phyloP scores from a whole-genome alignment of 2,113 vertebrate genomes.

The Rattus rattus region DNA sequence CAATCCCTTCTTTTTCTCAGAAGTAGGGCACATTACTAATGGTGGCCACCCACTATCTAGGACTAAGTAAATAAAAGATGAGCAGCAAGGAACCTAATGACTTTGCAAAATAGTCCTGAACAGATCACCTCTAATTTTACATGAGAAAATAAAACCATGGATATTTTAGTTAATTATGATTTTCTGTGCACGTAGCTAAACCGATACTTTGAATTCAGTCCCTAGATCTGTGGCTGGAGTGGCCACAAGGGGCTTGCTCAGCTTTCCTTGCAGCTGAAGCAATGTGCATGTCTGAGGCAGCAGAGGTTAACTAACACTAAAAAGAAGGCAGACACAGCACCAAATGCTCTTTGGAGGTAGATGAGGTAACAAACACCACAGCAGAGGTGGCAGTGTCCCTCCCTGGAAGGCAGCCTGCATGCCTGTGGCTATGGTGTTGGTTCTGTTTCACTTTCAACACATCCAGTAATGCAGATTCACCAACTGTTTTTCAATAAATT shows the following conservation, averaged over 20 bases:
- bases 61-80: neutral
- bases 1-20: neutral
- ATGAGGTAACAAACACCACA: neutral
- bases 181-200: neutral
- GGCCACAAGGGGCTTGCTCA: neutral
- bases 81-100: neutral
- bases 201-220: neutral
- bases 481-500: neutral
- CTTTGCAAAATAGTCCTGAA: neutral
- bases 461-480: neutral
- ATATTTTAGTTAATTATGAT: neutral
- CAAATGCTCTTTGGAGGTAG: neutral
- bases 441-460: neutral
- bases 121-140: neutral
- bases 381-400: neutral
- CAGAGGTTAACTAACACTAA: neutral
- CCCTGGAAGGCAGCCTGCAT: neutral
- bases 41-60: neutral
- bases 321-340: neutral
- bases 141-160: constrained; percentile 19
- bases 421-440: too few species aligned
- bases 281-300: neutral
- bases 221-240: neutral
- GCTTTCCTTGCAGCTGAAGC: neutral
- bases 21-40: neutral